Conservation (phyloP, 1,140 invertebrate genomes). For the Gonatopus flavifemur region DNA sequence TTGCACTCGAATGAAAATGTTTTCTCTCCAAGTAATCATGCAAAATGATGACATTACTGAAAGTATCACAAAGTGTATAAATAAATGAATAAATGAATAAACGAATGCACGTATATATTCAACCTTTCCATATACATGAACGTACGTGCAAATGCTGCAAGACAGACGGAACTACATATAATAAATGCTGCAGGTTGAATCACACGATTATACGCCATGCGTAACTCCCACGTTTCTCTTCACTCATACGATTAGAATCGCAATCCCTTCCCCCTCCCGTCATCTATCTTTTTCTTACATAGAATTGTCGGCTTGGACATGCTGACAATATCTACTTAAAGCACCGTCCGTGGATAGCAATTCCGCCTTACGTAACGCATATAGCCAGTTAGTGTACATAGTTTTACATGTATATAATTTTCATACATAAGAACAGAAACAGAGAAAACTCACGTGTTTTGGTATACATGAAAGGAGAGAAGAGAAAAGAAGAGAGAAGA, state of each 20-base stretch:
- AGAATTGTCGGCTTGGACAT: background rate
- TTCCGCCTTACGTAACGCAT: slow-evolving; percentile 25
- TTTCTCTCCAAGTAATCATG: too few species aligned
- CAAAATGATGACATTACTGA: too few species aligned
- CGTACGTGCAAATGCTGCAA: too few species aligned
- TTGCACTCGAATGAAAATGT: too few species aligned
- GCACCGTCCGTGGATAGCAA: slow-evolving; percentile 24
- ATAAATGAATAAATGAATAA: too few species aligned
- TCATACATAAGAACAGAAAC: too few species aligned
- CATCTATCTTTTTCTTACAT: background rate
- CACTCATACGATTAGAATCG: slow-evolving; percentile 19
- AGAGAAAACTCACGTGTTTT: too few species aligned
- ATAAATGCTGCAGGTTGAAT: slow-evolving; percentile 23
- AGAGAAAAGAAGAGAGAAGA: slow-evolving; percentile 7
- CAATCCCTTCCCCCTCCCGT: background rate
- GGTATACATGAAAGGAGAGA: background rate
- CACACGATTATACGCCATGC: slow-evolving; percentile 23
- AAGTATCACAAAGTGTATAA: too few species aligned
- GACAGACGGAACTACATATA: too few species aligned
- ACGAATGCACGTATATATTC: too few species aligned
- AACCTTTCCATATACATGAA: too few species aligned
- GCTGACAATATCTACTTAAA: slow-evolving; percentile 11
- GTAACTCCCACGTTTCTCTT: slow-evolving; percentile 29
- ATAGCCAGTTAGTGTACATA: background rate
- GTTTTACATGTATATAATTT: too few species aligned